Percentiles rank a stretch among this genome's conserved stretches.
These are phyloP conservation scores for Scaptomyza graminum DNA, from an alignment of 1,140 invertebrate genomes.

Conservation along the genomic window DNA sequence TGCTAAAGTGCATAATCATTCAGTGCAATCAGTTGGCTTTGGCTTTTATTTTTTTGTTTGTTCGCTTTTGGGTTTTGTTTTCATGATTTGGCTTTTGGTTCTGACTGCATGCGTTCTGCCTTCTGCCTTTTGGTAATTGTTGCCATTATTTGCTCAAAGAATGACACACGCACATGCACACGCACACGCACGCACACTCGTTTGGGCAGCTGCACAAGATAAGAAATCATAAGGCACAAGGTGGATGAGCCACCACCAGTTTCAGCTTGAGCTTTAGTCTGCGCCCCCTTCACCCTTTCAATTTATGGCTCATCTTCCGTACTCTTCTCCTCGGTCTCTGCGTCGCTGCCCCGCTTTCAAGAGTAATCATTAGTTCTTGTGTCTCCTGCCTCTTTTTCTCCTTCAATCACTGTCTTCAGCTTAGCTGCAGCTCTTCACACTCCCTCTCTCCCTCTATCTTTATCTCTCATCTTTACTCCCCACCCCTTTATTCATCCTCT, in stretches of 20 bases:
- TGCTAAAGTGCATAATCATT: slow-evolving; percentile 82
- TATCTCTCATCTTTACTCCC: background rate
- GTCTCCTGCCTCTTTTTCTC: background rate
- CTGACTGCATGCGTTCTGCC: background rate
- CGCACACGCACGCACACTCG: slow-evolving; percentile 44
- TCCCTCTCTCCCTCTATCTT: background rate
- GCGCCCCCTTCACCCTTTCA: background rate
- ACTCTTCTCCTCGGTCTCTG: background rate
- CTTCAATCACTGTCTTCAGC: background rate
- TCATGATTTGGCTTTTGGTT: background rate
- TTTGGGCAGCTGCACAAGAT: slow-evolving; percentile 49
- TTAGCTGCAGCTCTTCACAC: background rate
- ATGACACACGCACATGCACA: slow-evolving; percentile 62
- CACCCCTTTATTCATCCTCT: slow-evolving; percentile 22
- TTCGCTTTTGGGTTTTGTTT: background rate
- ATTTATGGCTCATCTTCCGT: too few relatives aligned
- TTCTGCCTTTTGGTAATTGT: slow-evolving; percentile 63
- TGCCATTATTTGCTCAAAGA: slow-evolving; percentile 81
- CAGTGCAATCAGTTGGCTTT: slow-evolving; percentile 65
- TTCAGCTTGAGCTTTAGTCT: background rate
- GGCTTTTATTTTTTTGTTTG: slow-evolving; percentile 9
- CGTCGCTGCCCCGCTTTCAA: background rate
- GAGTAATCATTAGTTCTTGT: background rate
- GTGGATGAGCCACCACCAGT: background rate
- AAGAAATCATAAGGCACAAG: slow-evolving; percentile 68